A percentile compares a stretch with the other conserved stretches of the same genome.
Evolutionary conservation across 2,888 invertebrate species (phyloP).

Genomic region (Chrysomela aeneicollis): DNA sequence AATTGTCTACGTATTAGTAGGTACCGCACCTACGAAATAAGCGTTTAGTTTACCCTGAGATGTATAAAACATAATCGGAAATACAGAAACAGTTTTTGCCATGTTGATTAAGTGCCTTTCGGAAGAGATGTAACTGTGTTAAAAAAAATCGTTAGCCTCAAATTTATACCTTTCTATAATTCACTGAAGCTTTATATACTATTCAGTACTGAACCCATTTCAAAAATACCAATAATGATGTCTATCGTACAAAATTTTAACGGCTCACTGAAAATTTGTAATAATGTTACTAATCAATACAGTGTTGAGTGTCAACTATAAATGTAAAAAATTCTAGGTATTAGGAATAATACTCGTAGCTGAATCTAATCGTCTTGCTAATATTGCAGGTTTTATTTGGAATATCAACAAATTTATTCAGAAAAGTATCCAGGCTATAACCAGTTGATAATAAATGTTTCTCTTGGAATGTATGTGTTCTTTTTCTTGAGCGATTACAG

Average conservation of each 20-base stretch:
- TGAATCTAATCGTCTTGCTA: no score
- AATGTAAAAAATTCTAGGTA: neutral
- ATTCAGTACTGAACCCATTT: conserved; percentile 22
- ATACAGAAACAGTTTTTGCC: neutral
- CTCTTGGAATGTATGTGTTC: no score
- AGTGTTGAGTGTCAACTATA: neutral
- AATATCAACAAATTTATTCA: no score
- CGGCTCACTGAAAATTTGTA: neutral
- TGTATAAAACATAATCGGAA: no score
- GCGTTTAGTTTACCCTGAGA: no score
- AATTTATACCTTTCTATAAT: conserved; percentile 33
- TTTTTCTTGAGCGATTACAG: no score
- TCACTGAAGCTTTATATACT: conserved; percentile 28
- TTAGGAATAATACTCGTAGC: neutral
- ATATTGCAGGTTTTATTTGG: no score
- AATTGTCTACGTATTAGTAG: no score
- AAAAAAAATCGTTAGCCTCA: conserved; percentile 30
- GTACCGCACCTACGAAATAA: no score
- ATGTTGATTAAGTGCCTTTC: conserved; percentile 48
- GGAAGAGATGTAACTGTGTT: conserved; percentile 38
- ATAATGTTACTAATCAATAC: neutral
- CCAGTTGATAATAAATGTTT: no score
- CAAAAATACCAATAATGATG: conserved; percentile 28
- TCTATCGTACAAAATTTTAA: conserved; percentile 22
- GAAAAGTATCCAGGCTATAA: no score